Percentiles rank a stretch among this genome's conserved stretches.
These are phyloP conservation scores for Siderastrea siderea DNA, from an alignment of 92 coral and sea anemone genomes.

Conservation along the genomic window DNA sequence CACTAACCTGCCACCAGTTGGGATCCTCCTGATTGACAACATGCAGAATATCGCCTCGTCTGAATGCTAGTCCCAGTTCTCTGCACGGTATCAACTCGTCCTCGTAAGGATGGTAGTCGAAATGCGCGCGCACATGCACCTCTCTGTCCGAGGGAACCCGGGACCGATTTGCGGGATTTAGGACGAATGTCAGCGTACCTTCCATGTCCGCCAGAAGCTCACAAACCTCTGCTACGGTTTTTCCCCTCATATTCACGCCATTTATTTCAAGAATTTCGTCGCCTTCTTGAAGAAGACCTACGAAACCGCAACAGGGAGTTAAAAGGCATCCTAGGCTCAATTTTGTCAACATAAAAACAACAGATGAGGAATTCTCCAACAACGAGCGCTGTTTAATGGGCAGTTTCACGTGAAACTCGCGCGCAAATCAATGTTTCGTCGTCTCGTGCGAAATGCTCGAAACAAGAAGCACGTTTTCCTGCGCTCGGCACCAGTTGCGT, in stretches of 20 bases:
- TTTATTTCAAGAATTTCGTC: conserved; percentile 98
- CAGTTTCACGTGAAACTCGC: too few species aligned
- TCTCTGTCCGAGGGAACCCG: conserved; percentile 74
- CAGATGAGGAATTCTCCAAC: too few species aligned
- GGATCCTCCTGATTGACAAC: conserved; percentile 98
- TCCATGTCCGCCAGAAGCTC: conserved; percentile 98
- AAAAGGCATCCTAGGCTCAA: neutral
- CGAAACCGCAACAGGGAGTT: neutral
- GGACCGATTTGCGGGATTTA: conserved; percentile 89
- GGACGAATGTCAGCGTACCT: conserved; percentile 93
- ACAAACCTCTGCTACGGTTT: conserved; percentile 93
- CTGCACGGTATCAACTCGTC: conserved; percentile 96
- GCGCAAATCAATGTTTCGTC: too few species aligned
- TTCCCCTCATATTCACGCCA: conserved; percentile 95
- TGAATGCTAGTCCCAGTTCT: conserved; percentile 95
- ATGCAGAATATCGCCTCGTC: conserved; percentile 94
- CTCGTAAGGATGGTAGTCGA: conserved; percentile 94
- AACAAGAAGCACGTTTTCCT: neutral
- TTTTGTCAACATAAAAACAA: neutral
- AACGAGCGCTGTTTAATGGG: too few species aligned
- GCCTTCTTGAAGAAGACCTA: conserved; percentile 97
- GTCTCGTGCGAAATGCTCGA: too few species aligned
- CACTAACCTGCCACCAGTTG: conserved; percentile 99
- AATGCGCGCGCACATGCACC: conserved; percentile 94
- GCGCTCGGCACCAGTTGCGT: neutral